Percentiles rank a stretch among this genome's conserved stretches.
phyloP scores from a whole-genome alignment of 2,888 invertebrate species.

The Dilophus febrilis region DNA sequence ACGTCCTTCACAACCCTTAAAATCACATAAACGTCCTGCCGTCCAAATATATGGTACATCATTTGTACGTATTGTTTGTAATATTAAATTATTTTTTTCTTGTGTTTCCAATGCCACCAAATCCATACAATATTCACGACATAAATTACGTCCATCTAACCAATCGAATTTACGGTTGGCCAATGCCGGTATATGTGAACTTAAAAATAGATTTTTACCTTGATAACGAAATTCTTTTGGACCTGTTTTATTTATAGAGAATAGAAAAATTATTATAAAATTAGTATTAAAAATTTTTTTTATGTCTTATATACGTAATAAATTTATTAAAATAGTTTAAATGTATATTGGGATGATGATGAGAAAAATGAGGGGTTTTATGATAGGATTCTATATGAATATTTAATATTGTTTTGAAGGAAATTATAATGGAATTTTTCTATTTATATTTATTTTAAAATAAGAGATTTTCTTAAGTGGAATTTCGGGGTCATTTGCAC shows the following conservation, averaged over 20 bases:
- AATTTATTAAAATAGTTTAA: too few species aligned
- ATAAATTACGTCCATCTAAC: constrained; percentile 79
- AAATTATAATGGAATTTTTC: too few species aligned
- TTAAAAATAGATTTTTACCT: constrained; percentile 80
- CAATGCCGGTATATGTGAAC: constrained; percentile 59
- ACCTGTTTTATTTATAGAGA: constrained; percentile 38
- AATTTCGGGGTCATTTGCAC: too few species aligned
- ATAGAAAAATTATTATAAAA: too few species aligned
- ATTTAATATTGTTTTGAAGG: too few species aligned
- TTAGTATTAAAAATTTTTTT: too few species aligned
- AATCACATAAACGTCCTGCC: constrained; percentile 79
- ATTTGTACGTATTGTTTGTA: constrained; percentile 73
- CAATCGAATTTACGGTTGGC: constrained; percentile 73
- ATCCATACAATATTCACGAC: constrained; percentile 89
- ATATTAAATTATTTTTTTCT: constrained; percentile 78
- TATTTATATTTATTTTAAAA: too few species aligned
- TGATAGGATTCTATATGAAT: too few species aligned
- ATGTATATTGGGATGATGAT: too few species aligned
- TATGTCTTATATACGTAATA: too few species aligned
- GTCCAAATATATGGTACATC: constrained; percentile 90
- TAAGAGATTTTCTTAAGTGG: too few species aligned
- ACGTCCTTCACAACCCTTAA: constrained; percentile 79
- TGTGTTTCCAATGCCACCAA: constrained; percentile 76
- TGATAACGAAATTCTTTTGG: constrained; percentile 80
- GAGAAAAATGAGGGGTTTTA: too few species aligned